Evolutionary conservation across 2,888 invertebrate species (phyloP), one percentile per base, ranked within the genome.

Genomic region (Craniophora ligustri): DNA sequence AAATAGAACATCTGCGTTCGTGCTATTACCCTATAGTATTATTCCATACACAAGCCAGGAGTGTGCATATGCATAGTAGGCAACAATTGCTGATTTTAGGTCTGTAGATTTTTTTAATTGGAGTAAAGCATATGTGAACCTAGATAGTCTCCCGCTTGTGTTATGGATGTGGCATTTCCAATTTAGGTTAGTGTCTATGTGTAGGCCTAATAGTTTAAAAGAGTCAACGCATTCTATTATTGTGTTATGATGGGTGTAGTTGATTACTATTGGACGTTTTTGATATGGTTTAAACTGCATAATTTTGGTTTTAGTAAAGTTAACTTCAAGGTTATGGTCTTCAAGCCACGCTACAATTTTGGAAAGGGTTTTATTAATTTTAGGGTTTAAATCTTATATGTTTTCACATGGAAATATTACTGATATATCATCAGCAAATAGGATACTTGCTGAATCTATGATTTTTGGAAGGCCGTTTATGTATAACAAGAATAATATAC

Each of bases 361-460:
- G 5, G 21, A 55, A 5, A 61, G 30, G 10, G 28, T 51, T 11
- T 23, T 16, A 35, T 39, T 32, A 26, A 61, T 26, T 6, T 10
- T 16, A n/a, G 46, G 31, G 5, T 50, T 42, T 36, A 53, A 35
- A 19, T 48, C 26, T 14, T n/a, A 5, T 3, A 19, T 28, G 31
- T 56, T 36, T n/a, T 26, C 6, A 19, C 56, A 61, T 7, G 44
- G 34, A 15, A 56, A 39, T 11, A 56, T 11, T 26, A 56, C 8
- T 8, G 57, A 54, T 18, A 57, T 50, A 21, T 63, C 62, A 19
- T 63, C 60, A 1, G 60, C 60, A 23, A 50, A 60, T n/a, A 60
- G 49, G 7, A 46, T 28, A 18, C 34, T 47, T 2, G 13, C 11
- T 2, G 14, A 11, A 11, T 47, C 16, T 21, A 60, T 49, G 2